These are phyloP conservation scores for Glyptemys insculpta DNA, from an alignment of 2,797 vertebrate species.

Conservation along the genomic window DNA sequence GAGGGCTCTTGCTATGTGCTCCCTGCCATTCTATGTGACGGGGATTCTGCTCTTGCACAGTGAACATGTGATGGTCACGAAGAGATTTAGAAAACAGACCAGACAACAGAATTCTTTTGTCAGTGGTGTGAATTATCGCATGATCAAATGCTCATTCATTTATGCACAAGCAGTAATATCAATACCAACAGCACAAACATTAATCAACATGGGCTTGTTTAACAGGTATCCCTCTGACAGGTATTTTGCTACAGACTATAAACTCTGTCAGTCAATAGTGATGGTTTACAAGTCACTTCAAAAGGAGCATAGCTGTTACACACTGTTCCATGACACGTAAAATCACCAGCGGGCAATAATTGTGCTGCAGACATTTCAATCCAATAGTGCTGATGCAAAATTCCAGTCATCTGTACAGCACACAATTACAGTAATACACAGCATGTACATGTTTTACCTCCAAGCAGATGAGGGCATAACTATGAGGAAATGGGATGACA, in stretches of 20 bases:
- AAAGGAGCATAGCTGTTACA: slow-evolving; percentile 6
- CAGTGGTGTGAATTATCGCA: not conserved
- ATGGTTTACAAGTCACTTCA: slow-evolving; percentile 7
- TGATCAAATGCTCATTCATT: not conserved
- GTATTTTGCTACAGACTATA: not conserved
- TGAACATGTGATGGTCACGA: not conserved
- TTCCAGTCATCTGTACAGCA: accelerated
- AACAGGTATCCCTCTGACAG: not conserved
- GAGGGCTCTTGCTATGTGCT: not conserved
- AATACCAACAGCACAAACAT: not conserved
- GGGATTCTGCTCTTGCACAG: not conserved
- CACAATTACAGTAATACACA: not conserved
- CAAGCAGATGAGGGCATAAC: accelerated
- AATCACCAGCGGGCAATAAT: not conserved
- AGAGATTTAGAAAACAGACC: not conserved
- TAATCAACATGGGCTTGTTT: not conserved
- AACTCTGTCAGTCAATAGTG: not conserved
- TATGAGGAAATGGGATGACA: not conserved
- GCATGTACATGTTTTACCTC: not conserved
- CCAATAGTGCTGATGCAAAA: not conserved
- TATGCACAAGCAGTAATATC: not conserved
- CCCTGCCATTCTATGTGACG: not conserved
- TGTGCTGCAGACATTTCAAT: slow-evolving; percentile 10
- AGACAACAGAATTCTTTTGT: not conserved
- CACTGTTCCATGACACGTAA: accelerated